Percentiles rank a stretch among this genome's conserved stretches.
These are phyloP conservation scores for Sceloporus undulatus DNA, from an alignment of 2,113 vertebrate species.

Conservation along the genomic window DNA sequence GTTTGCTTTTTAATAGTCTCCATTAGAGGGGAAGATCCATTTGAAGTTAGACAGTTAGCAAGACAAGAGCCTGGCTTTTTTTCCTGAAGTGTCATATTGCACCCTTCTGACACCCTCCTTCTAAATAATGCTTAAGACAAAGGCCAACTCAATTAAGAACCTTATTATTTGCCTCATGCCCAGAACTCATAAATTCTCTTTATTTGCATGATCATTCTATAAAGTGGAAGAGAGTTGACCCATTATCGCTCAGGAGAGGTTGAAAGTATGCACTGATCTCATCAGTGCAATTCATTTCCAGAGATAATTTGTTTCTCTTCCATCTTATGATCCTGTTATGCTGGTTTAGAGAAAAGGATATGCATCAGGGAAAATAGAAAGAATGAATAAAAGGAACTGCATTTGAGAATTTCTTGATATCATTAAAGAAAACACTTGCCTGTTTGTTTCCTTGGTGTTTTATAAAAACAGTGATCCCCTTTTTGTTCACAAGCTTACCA, in stretches of 20 bases:
- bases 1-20: not conserved
- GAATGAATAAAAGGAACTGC: not conserved
- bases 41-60: not conserved
- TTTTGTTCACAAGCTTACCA: not conserved
- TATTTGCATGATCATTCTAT: not conserved
- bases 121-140: conserved; percentile 22
- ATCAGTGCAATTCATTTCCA: conserved; percentile 3
- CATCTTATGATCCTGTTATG: not conserved
- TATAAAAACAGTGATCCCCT: not conserved
- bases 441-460: not conserved
- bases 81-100: not conserved
- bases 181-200: not conserved
- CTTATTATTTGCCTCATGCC: not conserved
- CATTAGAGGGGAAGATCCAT: not conserved
- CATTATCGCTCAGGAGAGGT: not conserved
- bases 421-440: not conserved
- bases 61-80: conserved; percentile 3
- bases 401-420: not conserved
- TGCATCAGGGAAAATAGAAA: not conserved
- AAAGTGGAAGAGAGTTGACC: conserved; percentile 5
- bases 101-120: not conserved
- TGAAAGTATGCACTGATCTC: not conserved
- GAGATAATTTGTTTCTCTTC: conserved; percentile 16
- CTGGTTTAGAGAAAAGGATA: not conserved
- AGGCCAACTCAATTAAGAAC: conserved; percentile 10